These are phyloP conservation scores for Phataginus tetradactyla DNA, from an alignment of 2,797 vertebrate species.

Conservation along the genomic window DNA sequence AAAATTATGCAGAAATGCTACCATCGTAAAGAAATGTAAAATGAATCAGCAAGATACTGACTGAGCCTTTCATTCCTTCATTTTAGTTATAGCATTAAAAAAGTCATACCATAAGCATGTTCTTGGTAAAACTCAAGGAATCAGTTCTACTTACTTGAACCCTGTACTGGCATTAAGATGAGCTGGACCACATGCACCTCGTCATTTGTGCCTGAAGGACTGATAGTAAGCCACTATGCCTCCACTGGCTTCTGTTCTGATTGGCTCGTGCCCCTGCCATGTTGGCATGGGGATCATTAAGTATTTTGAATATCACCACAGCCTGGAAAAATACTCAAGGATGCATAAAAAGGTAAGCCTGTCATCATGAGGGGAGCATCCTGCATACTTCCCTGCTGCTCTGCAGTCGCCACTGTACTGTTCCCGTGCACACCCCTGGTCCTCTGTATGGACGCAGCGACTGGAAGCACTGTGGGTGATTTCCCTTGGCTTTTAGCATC, in stretches of 20 bases:
- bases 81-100: neutral
- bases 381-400: fast-evolving
- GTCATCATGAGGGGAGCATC: fast-evolving
- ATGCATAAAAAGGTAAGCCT: neutral
- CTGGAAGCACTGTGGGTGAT: neutral
- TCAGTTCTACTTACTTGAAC: neutral
- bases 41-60: neutral
- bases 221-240: fast-evolving
- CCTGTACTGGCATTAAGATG: neutral
- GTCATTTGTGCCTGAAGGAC: neutral
- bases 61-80: neutral
- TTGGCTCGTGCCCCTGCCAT: neutral
- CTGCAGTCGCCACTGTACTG: neutral
- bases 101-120: neutral
- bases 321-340: neutral
- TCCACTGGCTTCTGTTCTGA: neutral
- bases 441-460: fast-evolving
- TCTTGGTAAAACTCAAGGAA: neutral
- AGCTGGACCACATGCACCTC: neutral
- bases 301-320: neutral
- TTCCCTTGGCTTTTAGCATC: neutral
- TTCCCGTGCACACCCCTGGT: fast-evolving
- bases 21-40: neutral
- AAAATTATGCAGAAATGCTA: neutral
- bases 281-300: neutral